phyloP scores from a whole-genome alignment of 2,113 vertebrate genomes.

The Thinocorus orbignyianus region DNA sequence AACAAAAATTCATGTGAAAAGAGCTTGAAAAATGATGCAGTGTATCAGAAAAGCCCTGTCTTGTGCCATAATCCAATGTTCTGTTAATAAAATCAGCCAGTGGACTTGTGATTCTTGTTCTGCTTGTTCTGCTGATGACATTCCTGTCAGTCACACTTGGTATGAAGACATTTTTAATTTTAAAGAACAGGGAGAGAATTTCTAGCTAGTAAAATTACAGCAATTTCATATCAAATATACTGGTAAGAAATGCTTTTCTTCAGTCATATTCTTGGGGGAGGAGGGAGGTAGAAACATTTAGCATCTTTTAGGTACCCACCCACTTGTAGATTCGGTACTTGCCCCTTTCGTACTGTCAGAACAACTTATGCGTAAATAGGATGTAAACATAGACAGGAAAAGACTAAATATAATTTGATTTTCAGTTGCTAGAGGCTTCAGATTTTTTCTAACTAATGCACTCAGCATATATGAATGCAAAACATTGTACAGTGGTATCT shows the following conservation, averaged over 20 bases:
- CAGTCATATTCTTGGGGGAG: not conserved
- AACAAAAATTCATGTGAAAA: not conserved
- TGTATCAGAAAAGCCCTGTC: not conserved
- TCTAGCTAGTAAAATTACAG: not conserved
- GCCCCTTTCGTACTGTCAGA: not conserved
- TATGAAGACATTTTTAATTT: not conserved
- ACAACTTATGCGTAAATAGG: not conserved
- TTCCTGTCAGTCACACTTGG: not conserved
- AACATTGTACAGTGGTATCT: not conserved
- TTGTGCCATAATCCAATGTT: not conserved
- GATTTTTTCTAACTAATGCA: not conserved
- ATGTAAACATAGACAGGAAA: not conserved
- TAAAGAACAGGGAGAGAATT: not conserved
- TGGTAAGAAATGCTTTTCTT: not conserved
- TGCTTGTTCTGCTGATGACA: not conserved
- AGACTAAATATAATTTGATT: not conserved
- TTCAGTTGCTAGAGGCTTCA: not conserved
- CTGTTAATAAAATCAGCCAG: not conserved
- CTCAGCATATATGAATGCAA: not conserved
- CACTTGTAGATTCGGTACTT: not conserved
- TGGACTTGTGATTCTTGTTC: not conserved
- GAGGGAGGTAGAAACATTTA: not conserved
- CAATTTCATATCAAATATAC: not conserved
- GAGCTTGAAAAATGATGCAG: not conserved
- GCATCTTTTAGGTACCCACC: not conserved